A percentile compares a stretch with the other conserved stretches of the same genome.
phyloP scores from a whole-genome alignment of 1,140 invertebrate genomes.

The Pogonognathellus flavescens region DNA sequence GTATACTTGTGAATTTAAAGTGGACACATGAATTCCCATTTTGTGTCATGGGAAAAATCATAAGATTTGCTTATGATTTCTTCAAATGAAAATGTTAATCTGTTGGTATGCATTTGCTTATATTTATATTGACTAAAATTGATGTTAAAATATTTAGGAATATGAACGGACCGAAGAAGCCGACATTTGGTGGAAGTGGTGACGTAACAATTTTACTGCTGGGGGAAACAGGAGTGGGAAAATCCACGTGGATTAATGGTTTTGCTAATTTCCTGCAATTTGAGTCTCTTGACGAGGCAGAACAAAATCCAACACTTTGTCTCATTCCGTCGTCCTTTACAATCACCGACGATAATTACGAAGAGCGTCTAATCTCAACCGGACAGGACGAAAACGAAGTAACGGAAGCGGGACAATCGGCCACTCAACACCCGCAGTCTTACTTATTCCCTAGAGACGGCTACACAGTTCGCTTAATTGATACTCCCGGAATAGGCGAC shows the following conservation, averaged over 20 bases:
- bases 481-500: slow-evolving; percentile 68
- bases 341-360: slow-evolving; percentile 38
- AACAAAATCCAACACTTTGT: background rate
- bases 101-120: too few relatives aligned
- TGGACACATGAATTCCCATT: too few relatives aligned
- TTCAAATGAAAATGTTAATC: too few relatives aligned
- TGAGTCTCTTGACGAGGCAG: slow-evolving; percentile 12
- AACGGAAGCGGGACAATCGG: slow-evolving; percentile 32
- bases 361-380: slow-evolving; percentile 11
- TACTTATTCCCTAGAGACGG: slow-evolving; percentile 51
- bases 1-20: too few relatives aligned
- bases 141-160: too few relatives aligned
- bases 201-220: slow-evolving; percentile 43
- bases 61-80: too few relatives aligned
- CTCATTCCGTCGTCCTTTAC: slow-evolving; percentile 40
- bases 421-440: slow-evolving; percentile 41
- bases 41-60: too few relatives aligned
- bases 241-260: slow-evolving; percentile 66
- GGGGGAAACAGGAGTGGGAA: slow-evolving; percentile 63
- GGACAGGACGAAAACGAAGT: slow-evolving; percentile 56
- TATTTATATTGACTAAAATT: too few relatives aligned
- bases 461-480: slow-evolving; percentile 64
- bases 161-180: too few relatives aligned
- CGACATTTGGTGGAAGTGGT: too few relatives aligned
- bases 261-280: slow-evolving; percentile 59